phyloP scores from a whole-genome alignment of 2,797 vertebrate species.

The Molossus molossus region DNA sequence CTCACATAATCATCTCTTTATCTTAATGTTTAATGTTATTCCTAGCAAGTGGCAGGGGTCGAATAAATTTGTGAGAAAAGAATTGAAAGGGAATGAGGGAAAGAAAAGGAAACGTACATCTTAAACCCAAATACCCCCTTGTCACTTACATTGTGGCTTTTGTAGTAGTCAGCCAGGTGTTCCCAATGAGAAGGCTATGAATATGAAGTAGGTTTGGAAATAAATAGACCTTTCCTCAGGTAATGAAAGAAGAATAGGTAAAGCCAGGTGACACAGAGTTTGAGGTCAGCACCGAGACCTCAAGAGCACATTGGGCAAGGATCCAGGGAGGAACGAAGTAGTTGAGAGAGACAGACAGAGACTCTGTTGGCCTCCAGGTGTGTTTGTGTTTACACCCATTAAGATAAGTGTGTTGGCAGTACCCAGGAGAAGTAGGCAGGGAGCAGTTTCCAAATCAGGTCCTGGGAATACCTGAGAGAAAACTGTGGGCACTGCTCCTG shows the following conservation, averaged over 20 bases:
- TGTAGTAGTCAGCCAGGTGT: conserved; percentile 47
- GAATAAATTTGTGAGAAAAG: not conserved
- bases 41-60: not conserved
- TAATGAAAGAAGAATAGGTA: conserved; percentile 45
- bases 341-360: not conserved
- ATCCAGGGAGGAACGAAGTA: not conserved
- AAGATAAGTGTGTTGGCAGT: conserved; percentile 26
- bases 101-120: not conserved
- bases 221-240: conserved; percentile 50
- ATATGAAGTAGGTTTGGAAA: conserved; percentile 7
- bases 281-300: conserved; percentile 3
- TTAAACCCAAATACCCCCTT: not conserved
- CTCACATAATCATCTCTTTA: not conserved
- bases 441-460: conserved; percentile 31
- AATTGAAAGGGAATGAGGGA: not conserved
- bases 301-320: not conserved
- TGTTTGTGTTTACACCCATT: conserved; percentile 55
- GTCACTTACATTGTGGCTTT: conserved; percentile 17
- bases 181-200: not conserved
- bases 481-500: not conserved
- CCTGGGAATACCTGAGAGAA: conserved; percentile 43
- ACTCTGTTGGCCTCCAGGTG: not conserved
- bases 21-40: not conserved
- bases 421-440: not conserved
- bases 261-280: not conserved